Conservation (phyloP, 37 sponge, comb jelly and placozoan genomes). For the Bolinopsis microptera region DNA sequence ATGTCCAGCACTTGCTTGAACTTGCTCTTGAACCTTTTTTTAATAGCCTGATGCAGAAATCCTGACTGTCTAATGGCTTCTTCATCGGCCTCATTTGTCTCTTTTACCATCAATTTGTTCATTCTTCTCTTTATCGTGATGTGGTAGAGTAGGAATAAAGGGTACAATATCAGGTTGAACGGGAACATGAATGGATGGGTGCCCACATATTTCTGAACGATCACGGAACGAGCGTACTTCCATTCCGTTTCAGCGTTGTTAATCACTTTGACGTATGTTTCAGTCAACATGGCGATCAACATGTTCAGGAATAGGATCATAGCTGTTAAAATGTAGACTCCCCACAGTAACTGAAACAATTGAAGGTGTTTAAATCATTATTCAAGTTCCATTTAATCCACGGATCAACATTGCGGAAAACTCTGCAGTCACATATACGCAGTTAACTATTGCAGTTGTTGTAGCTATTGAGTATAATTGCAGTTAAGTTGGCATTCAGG, state of each 20-base stretch:
- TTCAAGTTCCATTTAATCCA: background rate
- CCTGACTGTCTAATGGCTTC: constrained; percentile 17
- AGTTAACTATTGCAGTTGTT: no score
- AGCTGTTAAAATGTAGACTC: constrained; percentile 1
- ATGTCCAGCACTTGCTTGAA: background rate
- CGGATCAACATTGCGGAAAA: no score
- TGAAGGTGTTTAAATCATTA: background rate
- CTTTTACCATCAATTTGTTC: background rate
- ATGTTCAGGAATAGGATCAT: constrained; percentile 23
- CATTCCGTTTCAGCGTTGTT: constrained; percentile 42
- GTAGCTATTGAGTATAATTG: no score
- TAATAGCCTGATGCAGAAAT: background rate
- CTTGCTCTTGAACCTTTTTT: background rate
- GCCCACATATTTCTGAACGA: background rate
- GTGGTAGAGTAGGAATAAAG: background rate
- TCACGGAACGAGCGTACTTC: background rate
- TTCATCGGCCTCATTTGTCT: background rate
- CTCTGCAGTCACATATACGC: no score
- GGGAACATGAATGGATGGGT: constrained; percentile 32
- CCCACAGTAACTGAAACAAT: background rate
- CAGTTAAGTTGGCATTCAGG: no score
- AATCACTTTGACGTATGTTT: background rate
- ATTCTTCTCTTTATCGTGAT: background rate
- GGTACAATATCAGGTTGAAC: background rate
- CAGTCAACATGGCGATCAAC: constrained; percentile 15